phyloP scores from a whole-genome alignment of 2,113 vertebrate species.

The Lichenostomus cassidix region DNA sequence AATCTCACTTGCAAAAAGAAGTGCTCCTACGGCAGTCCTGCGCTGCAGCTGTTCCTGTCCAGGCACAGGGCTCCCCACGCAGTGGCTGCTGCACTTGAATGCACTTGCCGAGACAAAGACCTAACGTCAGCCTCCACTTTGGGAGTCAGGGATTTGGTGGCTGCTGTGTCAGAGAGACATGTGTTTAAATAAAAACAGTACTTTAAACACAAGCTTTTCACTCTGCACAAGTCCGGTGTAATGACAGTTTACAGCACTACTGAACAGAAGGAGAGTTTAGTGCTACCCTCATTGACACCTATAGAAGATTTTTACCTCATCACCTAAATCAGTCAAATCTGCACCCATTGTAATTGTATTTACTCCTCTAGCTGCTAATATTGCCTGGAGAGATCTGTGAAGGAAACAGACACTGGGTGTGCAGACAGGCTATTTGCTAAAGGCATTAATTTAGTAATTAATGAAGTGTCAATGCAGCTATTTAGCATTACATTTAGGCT shows the following conservation, averaged over 20 bases:
- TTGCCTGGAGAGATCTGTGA: not conserved
- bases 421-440: not conserved
- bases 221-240: not conserved
- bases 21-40: not conserved
- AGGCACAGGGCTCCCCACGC: not conserved
- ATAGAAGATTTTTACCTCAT: not conserved
- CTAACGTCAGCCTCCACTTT: not conserved
- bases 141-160: not conserved
- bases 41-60: not conserved
- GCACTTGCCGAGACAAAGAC: constrained; percentile 1
- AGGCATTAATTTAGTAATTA: constrained; percentile 47
- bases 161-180: not conserved
- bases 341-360: not conserved
- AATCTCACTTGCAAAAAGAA: not conserved
- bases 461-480: not conserved
- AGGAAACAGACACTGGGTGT: not conserved
- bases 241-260: not conserved
- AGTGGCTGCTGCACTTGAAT: constrained; percentile 21
- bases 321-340: not conserved
- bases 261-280: not conserved
- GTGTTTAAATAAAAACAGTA: not conserved
- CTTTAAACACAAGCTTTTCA: not conserved
- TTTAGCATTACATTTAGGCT: not conserved
- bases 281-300: not conserved
- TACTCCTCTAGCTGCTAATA: not conserved